phyloP scores from a whole-genome alignment of 2,797 vertebrate species.

The Etheostoma nigrum region DNA sequence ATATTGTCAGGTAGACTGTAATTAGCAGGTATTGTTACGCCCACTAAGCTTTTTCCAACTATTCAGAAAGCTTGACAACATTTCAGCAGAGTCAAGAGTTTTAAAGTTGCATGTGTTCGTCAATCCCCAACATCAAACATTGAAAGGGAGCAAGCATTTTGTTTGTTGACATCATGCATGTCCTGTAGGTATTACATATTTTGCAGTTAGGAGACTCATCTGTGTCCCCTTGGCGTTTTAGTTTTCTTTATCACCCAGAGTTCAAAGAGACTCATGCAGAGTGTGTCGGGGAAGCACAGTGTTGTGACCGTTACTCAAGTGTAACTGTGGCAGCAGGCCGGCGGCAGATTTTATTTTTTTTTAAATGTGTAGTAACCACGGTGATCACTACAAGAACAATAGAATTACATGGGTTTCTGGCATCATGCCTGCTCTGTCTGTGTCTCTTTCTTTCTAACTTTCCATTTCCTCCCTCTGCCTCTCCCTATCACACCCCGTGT shows the following conservation, averaged over 20 bases:
- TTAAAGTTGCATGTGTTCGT: background rate
- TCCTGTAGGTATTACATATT: background rate
- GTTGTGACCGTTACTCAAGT: slow-evolving; percentile 58
- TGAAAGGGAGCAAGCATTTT: background rate
- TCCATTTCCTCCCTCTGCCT: slow-evolving; percentile 7
- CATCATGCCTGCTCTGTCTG: background rate
- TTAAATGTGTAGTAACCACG: slow-evolving; percentile 58
- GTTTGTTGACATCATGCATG: background rate
- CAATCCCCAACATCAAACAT: background rate
- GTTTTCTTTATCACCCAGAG: slow-evolving; percentile 9
- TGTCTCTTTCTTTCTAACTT: background rate
- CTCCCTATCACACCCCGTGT: slow-evolving; percentile 3
- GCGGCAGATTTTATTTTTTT: slow-evolving; percentile 11
- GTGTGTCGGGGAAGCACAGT: slow-evolving; percentile 6
- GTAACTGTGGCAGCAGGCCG: slow-evolving; percentile 60
- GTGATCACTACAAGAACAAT: slow-evolving; percentile 36
- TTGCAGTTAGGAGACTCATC: slow-evolving; percentile 1
- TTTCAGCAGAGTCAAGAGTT: slow-evolving; percentile 15
- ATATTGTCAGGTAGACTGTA: slow-evolving; percentile 26
- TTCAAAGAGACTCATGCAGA: slow-evolving; percentile 52
- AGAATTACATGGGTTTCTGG: slow-evolving; percentile 39
- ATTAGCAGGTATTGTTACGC: slow-evolving; percentile 26
- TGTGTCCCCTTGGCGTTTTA: slow-evolving; percentile 18
- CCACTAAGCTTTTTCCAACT: background rate
- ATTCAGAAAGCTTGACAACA: background rate